These are phyloP conservation scores for Rotaria socialis DNA, from an alignment of 2,888 invertebrate species.

Conservation along the genomic window DNA sequence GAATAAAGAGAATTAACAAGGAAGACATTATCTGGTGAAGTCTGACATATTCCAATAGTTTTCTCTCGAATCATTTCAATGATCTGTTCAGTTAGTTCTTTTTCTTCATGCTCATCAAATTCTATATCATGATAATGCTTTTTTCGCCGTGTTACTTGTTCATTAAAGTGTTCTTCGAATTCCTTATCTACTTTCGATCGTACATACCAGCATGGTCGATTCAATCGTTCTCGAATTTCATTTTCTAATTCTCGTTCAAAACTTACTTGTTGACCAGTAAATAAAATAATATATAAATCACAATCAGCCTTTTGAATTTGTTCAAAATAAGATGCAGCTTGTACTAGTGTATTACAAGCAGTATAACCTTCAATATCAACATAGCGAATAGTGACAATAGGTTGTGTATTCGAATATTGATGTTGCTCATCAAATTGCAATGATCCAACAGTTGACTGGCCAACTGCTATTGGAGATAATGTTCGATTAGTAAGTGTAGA, in stretches of 20 bases:
- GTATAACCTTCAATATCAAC: not conserved
- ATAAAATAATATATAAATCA: slow-evolving; percentile 8
- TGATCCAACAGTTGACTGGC: not conserved
- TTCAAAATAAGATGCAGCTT: slow-evolving; percentile 6
- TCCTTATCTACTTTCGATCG: not conserved
- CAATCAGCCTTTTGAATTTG: slow-evolving; percentile 21
- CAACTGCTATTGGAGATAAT: not conserved
- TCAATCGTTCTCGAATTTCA: not conserved
- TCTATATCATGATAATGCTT: not conserved
- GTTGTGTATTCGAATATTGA: not conserved
- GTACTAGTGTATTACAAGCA: not conserved
- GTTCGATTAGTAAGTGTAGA: not conserved
- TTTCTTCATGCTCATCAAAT: not conserved
- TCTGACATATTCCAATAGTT: not conserved
- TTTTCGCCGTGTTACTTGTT: not conserved
- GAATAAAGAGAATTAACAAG: not conserved
- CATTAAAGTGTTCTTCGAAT: not conserved
- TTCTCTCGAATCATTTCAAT: not conserved
- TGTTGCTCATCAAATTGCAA: slow-evolving; percentile 4
- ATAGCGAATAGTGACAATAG: not conserved
- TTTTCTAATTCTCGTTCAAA: not conserved
- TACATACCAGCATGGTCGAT: not conserved
- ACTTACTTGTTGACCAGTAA: not conserved
- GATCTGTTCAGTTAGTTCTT: not conserved
- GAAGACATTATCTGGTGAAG: not conserved